Base-by-base conservation (phyloP, 1,140 invertebrate genomes). In the Formica selysi region DNA sequence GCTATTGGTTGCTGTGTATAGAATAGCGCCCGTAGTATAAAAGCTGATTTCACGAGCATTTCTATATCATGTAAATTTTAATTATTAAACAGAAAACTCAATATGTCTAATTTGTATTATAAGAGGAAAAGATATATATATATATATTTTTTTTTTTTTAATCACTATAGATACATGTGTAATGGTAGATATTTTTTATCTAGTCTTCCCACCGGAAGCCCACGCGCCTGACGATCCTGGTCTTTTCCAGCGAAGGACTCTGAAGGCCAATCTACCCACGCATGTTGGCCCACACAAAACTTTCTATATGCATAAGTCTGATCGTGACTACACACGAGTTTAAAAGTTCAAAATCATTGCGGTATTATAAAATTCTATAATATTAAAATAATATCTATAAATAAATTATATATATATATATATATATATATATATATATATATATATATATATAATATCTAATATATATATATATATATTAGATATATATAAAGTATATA, bases 221-320 rank as follows among this genome's bases (percentile, higher is more conserved):
- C 54, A 91, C 90, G 76, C 87, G 57, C 41, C 44, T 78, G 67
- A 79, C 74, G 84, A 85, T 86, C 64, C 80, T 86, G 70, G 61
- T 88, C 78, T 80, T 84, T 90, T 87, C 76, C 74, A 84, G n/a
- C 78, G 87, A 91, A 92, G 91, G 87, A 92, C 89, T 90, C 57
- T 87, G 91, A 92, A 92, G 91, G 91, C 90, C 87, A 92, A 32
- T n/a, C 73, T 59, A 65, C 88, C 90, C 68, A 92, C 91, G 76
- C 79, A 64, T 1, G 0, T n/a, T 85, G 51, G 64, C 86, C 79
- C 80, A 91, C 91, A 83, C 89, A 61, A 70, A 85, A 78, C 81
- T 83, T 70, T 59, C 59, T n/a, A 70, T 32, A 41, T 48, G 13
- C 13, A 29, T 54, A 38, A 29, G 29, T 64, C n/a, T 38, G 70